phyloP scores from a whole-genome alignment of 2,797 vertebrate genomes.

The Manis javanica region DNA sequence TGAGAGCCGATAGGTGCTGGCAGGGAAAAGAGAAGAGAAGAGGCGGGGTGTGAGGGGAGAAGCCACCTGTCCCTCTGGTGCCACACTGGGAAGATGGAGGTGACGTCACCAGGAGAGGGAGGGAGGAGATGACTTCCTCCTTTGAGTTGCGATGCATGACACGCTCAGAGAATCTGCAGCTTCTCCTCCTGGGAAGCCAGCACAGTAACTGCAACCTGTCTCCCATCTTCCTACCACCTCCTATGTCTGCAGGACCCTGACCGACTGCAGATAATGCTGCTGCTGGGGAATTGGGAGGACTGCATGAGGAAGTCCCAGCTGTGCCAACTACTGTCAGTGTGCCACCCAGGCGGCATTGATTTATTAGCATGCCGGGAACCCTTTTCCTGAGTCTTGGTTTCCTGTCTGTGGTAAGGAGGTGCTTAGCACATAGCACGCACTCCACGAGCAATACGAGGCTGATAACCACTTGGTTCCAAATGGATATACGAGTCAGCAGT shows the following conservation, averaged over 20 bases:
- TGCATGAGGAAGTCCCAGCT: background rate
- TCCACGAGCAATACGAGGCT: background rate
- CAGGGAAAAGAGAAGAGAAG: background rate
- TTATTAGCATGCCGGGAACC: background rate
- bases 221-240: background rate
- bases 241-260: background rate
- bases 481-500: background rate
- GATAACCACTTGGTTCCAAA: background rate
- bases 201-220: no score
- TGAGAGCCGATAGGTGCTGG: slow-evolving; percentile 56
- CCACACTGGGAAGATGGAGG: background rate
- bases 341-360: background rate
- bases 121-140: background rate
- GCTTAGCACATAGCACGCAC: no score
- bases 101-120: background rate
- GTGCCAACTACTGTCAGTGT: background rate
- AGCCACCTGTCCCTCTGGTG: background rate
- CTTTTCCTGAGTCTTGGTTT: background rate
- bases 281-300: background rate
- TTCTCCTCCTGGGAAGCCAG: background rate
- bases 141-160: background rate
- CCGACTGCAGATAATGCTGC: background rate
- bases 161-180: background rate
- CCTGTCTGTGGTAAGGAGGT: background rate
- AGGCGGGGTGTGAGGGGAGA: background rate